Base-by-base conservation (phyloP, 2,113 vertebrate species). In the Hypanus sabinus region DNA sequence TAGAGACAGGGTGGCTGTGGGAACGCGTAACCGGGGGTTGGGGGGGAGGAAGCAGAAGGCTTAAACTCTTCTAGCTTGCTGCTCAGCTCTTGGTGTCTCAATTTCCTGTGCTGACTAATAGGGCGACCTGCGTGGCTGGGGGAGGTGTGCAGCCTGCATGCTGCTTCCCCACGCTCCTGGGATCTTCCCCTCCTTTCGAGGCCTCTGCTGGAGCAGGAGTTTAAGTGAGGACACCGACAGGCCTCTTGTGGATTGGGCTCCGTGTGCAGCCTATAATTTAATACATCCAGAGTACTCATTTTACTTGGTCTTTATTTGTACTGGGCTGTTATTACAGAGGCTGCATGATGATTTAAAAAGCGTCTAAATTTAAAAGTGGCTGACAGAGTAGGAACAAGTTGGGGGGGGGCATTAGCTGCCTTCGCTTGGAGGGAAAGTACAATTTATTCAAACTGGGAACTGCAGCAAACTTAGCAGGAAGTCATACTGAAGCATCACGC, bases 71-170 rank as follows among this genome's bases (percentile, higher is more conserved):
- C 46, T 85, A 57, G 57, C 46, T 57, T 85, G 68, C 9, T 33
- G 70, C 36, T 93, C 46, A 14, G 46, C 55, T 93, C 70, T 46
- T 71, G 73, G 68, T 93, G 33, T 46, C 68, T 73, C 22, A 46
- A 73, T 22, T 93, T 93, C 68, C 91, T 71, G 33, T 93, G 91
- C 88, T 93, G 91, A 73, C 33, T 73, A 93, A 93, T 68, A 11
- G 24, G 11, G 36, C 55, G 90, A 71, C 38, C 70, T 33, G 68
- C 65, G 11, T 18, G 30, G 16, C n/a, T 71, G 90, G 90, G 90
- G 90, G 90, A 46, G 90, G 90, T n/a, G 33, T 38, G 68, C 38
- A n/a, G 88, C 1, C 0, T 0, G 10, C 10, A 7, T 5, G 9
- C 1, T 30, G 7, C 24, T 36, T 70, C 88, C 5, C 62, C 22